A percentile compares a stretch with the other conserved stretches of the same genome.
Evolutionary conservation across 2,113 vertebrate species (phyloP).

Genomic region (Eptesicus fuscus): DNA sequence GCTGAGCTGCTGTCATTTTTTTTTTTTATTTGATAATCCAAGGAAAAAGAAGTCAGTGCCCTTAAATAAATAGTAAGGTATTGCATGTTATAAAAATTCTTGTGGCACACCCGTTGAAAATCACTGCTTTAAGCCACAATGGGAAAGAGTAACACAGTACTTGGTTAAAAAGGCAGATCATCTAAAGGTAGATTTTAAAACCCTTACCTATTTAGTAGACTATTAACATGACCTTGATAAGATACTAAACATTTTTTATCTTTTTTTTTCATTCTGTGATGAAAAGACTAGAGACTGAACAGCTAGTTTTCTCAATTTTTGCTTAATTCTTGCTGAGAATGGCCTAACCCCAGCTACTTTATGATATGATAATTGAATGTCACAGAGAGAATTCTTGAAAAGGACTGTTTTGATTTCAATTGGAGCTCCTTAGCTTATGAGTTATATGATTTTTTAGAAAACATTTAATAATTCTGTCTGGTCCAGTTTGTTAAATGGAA

Average conservation of each 20-base stretch:
- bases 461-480: neutral
- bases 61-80: neutral
- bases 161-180: constrained; percentile 41
- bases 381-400: neutral
- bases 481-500: neutral
- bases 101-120: neutral
- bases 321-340: neutral
- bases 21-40: neutral
- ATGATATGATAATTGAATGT: neutral
- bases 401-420: neutral
- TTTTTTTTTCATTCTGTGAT: constrained; percentile 56
- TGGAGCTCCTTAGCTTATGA: neutral
- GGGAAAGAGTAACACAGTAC: constrained; percentile 11
- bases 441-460: neutral
- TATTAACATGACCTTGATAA: constrained; percentile 57
- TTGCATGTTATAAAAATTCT: neutral
- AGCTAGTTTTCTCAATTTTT: neutral
- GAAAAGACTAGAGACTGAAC: constrained; percentile 48
- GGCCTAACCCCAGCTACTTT: neutral
- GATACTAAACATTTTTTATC: constrained; percentile 44
- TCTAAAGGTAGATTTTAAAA: constrained; percentile 58
- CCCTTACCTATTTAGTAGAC: constrained; percentile 46
- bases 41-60: neutral
- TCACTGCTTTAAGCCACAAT: neutral
- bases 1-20: neutral